A percentile compares a stretch with the other conserved stretches of the same genome.
Evolutionary conservation across 1,140 invertebrate species (phyloP).

Genomic region (Pararge aegeria): DNA sequence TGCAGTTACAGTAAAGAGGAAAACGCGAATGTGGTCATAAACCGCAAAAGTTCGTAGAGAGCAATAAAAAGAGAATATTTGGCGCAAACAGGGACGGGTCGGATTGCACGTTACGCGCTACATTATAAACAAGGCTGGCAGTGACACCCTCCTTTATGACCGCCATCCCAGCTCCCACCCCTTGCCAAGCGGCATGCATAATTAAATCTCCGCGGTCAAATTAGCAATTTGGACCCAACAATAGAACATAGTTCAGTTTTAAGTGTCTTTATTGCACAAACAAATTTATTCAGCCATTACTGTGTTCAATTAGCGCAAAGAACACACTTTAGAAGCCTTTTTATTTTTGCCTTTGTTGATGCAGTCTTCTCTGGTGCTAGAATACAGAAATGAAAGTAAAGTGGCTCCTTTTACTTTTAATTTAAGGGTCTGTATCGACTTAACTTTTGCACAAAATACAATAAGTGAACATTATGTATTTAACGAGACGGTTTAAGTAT

Average conservation of each 20-base stretch:
- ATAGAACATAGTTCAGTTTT: constrained; percentile 72
- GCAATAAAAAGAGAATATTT: constrained; percentile 74
- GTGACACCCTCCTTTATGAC: constrained; percentile 68
- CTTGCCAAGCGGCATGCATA: constrained; percentile 63
- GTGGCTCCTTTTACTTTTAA: not conserved
- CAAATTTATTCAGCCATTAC: constrained; percentile 63
- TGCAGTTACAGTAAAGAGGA: not conserved
- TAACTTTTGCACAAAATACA: constrained; percentile 28
- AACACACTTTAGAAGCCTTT: constrained; percentile 28
- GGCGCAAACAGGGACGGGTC: constrained; percentile 49
- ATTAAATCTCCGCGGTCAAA: constrained; percentile 77
- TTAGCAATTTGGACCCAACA: constrained; percentile 74
- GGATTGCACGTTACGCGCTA: constrained; percentile 67
- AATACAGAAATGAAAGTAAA: constrained; percentile 34
- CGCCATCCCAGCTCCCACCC: constrained; percentile 48
- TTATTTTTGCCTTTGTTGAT: constrained; percentile 31
- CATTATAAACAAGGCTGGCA: constrained; percentile 73
- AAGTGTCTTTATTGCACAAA: constrained; percentile 69
- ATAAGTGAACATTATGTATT: too few relatives aligned
- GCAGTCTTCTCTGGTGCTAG: constrained; percentile 22
- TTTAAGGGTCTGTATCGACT: constrained; percentile 4
- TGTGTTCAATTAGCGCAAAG: constrained; percentile 43
- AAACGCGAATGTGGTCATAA: constrained; percentile 38
- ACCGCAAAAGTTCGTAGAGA: constrained; percentile 62
- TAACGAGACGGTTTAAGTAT: too few relatives aligned